Percentiles rank a stretch among this genome's conserved stretches.
Conservation (phyloP, 2,888 invertebrate species). For the Torymus texanus region DNA sequence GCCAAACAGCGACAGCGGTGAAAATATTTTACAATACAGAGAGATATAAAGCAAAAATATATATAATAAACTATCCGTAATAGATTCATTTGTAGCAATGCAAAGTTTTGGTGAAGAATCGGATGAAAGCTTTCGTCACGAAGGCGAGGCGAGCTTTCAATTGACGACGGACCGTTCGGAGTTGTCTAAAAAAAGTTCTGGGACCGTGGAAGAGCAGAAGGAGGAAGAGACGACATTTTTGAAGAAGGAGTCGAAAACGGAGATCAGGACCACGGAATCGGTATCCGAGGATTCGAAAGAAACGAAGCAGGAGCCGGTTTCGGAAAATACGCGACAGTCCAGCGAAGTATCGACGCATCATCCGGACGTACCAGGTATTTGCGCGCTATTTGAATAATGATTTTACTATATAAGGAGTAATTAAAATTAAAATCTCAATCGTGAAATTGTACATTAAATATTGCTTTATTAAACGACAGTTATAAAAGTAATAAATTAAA, state of each 20-base stretch:
- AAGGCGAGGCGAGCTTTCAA: conserved; percentile 43
- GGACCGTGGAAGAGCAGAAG: conserved; percentile 5
- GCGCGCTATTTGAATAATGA: too few species aligned
- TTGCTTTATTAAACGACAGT: background rate
- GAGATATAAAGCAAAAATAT: too few species aligned
- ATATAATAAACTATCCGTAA: too few species aligned
- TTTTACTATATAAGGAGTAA: background rate
- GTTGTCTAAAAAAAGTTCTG: conserved; percentile 9
- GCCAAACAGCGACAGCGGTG: too few species aligned
- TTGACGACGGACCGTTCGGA: conserved; percentile 15
- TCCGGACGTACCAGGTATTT: conserved; percentile 68
- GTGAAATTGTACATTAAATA: too few species aligned
- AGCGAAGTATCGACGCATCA: conserved; percentile 39
- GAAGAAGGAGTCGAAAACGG: background rate
- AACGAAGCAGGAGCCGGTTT: background rate
- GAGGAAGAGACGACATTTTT: background rate
- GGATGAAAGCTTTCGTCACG: conserved; percentile 50
- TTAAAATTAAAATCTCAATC: background rate
- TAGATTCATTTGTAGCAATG: conserved; percentile 16
- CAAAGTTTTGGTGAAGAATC: conserved; percentile 53
- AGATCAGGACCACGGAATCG: conserved; percentile 8
- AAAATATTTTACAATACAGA: too few species aligned
- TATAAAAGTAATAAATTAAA: too few species aligned
- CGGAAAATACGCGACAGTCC: background rate
- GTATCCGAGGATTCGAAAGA: background rate